Evolutionary conservation across 2,797 vertebrate genomes (phyloP).

Genomic region (Rhynchotus rufescens): DNA sequence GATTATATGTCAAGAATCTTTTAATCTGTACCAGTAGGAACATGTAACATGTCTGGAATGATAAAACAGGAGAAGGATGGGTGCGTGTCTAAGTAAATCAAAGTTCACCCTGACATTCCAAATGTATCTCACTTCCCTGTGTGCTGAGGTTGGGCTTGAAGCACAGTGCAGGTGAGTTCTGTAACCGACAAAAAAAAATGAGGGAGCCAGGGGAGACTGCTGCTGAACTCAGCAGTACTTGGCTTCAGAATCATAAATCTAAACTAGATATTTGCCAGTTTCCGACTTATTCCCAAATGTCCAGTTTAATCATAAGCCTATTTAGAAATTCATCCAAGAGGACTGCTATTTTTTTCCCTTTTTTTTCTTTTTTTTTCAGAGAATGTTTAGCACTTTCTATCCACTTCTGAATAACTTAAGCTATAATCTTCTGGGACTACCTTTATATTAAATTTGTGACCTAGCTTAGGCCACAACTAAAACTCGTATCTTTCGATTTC

Average conservation of each 20-base stretch:
- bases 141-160: background rate
- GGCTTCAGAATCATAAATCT: constrained; percentile 24
- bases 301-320: constrained; percentile 53
- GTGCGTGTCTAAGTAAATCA: background rate
- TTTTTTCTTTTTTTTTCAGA: background rate
- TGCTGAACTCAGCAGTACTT: constrained; percentile 59
- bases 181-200: constrained; percentile 28
- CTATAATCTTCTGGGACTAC: constrained; percentile 3
- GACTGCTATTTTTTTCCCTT: constrained; percentile 22
- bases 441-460: background rate
- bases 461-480: background rate
- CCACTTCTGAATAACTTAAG: background rate
- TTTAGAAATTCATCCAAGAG: constrained; percentile 39
- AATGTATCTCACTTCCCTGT: background rate
- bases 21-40: background rate
- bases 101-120: background rate
- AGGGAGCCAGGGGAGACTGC: background rate
- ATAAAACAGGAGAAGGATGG: background rate
- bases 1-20: background rate
- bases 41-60: background rate
- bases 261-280: constrained; percentile 20
- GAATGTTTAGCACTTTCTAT: constrained; percentile 23
- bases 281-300: constrained; percentile 52
- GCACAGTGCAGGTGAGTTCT: constrained; percentile 40
- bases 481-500: background rate